A percentile compares a stretch with the other conserved stretches of the same genome.
Evolutionary conservation across 2,113 vertebrate genomes (phyloP).

Genomic region (Motacilla tschutschensis): DNA sequence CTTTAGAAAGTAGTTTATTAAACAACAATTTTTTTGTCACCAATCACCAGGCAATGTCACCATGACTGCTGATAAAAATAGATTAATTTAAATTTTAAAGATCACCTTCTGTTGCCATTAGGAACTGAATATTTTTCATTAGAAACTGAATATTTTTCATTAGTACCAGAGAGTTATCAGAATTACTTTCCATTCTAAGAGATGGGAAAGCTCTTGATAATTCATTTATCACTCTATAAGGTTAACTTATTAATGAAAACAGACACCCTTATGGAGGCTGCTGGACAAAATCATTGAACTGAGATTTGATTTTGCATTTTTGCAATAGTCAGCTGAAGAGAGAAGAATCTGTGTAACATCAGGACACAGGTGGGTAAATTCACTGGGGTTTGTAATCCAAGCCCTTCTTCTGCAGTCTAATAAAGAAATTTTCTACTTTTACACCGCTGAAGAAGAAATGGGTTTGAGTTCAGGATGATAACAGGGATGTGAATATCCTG

Average conservation of each 20-base stretch:
- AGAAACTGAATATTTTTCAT: constrained; percentile 34
- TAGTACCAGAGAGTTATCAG: not conserved
- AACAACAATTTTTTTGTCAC: not conserved
- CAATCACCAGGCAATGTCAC: constrained; percentile 23
- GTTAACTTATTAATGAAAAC: constrained; percentile 30
- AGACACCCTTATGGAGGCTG: not conserved
- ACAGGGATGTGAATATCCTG: not conserved
- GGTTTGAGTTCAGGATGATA: not conserved
- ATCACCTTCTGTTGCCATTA: constrained; percentile 42
- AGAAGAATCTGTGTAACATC: not conserved
- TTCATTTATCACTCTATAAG: not conserved
- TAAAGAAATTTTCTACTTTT: not conserved
- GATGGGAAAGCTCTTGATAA: not conserved
- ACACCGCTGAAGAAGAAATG: not conserved
- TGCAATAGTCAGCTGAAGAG: not conserved
- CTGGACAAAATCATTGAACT: not conserved
- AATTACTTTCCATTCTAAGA: not conserved
- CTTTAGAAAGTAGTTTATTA: constrained; percentile 18
- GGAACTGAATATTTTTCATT: constrained; percentile 45
- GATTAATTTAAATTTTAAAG: constrained; percentile 42
- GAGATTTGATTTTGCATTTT: not conserved
- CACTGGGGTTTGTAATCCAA: not conserved
- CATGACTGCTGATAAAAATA: constrained; percentile 14
- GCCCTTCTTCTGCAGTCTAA: not conserved
- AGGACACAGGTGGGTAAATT: not conserved